These are phyloP conservation scores for Hipparchia semele DNA, from an alignment of 2,888 invertebrate genomes.

Conservation along the genomic window DNA sequence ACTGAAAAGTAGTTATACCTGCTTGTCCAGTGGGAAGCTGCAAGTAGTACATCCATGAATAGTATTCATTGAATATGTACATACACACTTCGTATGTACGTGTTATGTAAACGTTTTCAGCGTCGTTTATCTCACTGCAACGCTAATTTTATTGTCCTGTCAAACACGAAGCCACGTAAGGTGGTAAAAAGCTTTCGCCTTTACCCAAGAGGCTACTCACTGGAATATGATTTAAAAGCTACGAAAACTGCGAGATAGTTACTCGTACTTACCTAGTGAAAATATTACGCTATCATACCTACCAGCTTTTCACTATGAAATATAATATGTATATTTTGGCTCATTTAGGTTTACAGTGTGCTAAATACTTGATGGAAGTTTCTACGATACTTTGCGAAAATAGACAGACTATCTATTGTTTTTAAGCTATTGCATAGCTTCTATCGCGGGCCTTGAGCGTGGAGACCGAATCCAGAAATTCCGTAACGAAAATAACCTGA, in stretches of 20 bases:
- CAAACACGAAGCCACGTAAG: conserved; percentile 14
- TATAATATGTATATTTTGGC: too few relatives aligned
- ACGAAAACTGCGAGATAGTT: not conserved
- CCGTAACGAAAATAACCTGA: too few relatives aligned
- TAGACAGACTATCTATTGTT: too few relatives aligned
- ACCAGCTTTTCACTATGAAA: too few relatives aligned
- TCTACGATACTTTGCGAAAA: too few relatives aligned
- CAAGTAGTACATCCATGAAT: not conserved
- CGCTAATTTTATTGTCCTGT: conserved; percentile 39
- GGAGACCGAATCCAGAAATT: too few relatives aligned
- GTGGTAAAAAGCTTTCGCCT: conserved; percentile 18
- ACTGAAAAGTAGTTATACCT: conserved; percentile 1
- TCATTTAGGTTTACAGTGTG: too few relatives aligned
- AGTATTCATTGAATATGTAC: not conserved
- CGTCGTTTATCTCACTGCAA: conserved; percentile 29
- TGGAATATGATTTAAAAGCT: not conserved
- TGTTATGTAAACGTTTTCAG: conserved; percentile 18
- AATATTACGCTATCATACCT: too few relatives aligned
- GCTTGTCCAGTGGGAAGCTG: not conserved
- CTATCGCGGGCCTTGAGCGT: too few relatives aligned
- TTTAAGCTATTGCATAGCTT: too few relatives aligned
- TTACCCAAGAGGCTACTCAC: not conserved
- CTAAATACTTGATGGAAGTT: too few relatives aligned
- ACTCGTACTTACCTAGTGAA: too few relatives aligned
- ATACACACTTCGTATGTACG: not conserved